Conservation (phyloP, 2,797 vertebrate genomes). For the Macropodus opercularis region DNA sequence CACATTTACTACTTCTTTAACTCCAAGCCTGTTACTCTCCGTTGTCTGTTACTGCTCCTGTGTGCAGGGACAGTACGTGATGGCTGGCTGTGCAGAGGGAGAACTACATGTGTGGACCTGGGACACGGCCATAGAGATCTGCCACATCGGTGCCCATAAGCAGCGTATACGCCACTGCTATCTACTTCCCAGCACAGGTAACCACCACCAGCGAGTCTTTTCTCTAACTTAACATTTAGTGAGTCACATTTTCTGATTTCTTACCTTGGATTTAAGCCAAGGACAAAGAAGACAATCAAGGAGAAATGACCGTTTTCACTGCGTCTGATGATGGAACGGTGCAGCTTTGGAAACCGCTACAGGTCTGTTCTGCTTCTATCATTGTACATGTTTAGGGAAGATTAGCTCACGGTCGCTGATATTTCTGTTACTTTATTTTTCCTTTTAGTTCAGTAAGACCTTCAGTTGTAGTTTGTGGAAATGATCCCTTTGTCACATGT, state of each 20-base stretch:
- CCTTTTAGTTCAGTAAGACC: no score
- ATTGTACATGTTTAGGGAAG: no score
- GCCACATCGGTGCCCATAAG: conserved; percentile 84
- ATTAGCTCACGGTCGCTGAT: no score
- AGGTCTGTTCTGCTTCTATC: conserved; percentile 68
- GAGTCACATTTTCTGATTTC: neutral
- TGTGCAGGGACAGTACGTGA: conserved; percentile 79
- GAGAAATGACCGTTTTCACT: conserved; percentile 80
- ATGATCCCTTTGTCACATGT: no score
- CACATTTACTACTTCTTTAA: neutral
- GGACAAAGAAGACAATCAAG: conserved; percentile 41
- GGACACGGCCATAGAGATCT: conserved; percentile 78
- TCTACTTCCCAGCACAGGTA: conserved; percentile 61
- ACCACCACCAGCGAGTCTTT: no score
- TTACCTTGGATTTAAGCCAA: conserved; percentile 44
- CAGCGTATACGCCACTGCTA: conserved; percentile 80
- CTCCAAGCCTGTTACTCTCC: neutral
- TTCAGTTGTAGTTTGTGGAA: no score
- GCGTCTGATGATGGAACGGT: conserved; percentile 85
- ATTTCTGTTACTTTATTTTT: no score
- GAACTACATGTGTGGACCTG: conserved; percentile 86
- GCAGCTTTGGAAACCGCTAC: conserved; percentile 86
- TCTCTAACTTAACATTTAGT: neutral
- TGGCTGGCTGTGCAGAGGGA: conserved; percentile 82
- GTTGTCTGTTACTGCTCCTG: neutral